Evolutionary conservation across 2,797 vertebrate species (phyloP).

Genomic region (Pangasius mekongensis): DNA sequence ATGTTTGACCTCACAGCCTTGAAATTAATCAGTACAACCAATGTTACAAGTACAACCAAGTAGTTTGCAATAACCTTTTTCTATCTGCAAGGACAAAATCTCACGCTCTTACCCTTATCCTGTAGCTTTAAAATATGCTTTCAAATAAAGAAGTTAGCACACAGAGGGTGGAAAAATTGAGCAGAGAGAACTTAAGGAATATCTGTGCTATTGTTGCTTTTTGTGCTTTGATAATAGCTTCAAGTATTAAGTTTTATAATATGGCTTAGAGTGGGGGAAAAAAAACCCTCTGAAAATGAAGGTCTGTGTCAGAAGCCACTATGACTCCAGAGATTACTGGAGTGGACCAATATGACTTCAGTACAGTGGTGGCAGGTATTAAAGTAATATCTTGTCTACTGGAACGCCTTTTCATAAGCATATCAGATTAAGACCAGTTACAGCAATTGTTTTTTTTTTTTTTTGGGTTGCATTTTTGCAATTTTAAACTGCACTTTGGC

Average conservation of each 20-base stretch:
- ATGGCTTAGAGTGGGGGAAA: background rate
- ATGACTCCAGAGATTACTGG: background rate
- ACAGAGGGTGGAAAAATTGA: background rate
- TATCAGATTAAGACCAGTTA: background rate
- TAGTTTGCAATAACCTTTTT: background rate
- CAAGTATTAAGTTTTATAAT: background rate
- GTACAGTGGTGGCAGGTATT: background rate
- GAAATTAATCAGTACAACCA: background rate
- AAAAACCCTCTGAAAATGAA: background rate
- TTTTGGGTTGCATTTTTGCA: background rate
- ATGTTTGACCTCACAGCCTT: background rate
- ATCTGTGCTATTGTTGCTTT: background rate
- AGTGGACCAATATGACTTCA: background rate
- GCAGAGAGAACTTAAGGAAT: background rate
- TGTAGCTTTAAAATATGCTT: background rate
- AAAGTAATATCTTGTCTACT: background rate
- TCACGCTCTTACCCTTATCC: background rate
- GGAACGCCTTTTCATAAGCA: background rate
- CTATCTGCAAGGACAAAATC: background rate
- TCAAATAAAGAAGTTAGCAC: background rate
- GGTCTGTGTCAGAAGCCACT: background rate
- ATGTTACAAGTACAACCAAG: background rate
- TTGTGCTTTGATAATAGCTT: background rate
- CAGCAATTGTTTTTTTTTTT: background rate
- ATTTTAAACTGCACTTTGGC: background rate